Evolutionary conservation across 2,888 invertebrate genomes (phyloP).

Genomic region (Xanthorhoe spadicearia): DNA sequence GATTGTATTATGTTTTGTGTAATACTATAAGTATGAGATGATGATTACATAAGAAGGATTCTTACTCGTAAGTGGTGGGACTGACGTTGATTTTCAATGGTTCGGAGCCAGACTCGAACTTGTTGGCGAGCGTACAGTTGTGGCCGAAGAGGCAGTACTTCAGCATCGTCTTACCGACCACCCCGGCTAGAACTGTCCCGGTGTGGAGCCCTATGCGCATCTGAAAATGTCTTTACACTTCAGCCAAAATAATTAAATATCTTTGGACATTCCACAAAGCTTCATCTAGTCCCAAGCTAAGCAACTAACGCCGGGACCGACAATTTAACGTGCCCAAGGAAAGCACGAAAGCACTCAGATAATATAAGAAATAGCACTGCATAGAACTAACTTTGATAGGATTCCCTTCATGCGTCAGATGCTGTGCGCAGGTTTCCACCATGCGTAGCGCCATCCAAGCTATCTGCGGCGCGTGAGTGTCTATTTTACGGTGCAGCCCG

Average conservation of each 20-base stretch:
- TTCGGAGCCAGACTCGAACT: conserved; percentile 97
- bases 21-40: background rate
- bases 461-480: conserved; percentile 96
- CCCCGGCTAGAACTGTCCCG: conserved; percentile 96
- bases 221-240: conserved; percentile 77
- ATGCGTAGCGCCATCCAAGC: conserved; percentile 98
- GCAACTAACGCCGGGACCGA: no score
- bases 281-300: no score
- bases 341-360: no score
- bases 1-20: no score
- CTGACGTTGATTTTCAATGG: conserved; percentile 96
- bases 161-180: conserved; percentile 97
- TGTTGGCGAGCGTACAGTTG: conserved; percentile 97
- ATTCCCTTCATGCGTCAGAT: conserved; percentile 95
- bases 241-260: no score
- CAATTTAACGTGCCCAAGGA: no score
- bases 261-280: no score
- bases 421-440: conserved; percentile 95
- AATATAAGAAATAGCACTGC: background rate
- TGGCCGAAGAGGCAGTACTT: conserved; percentile 98
- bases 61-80: conserved; percentile 96
- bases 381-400: conserved; percentile 89
- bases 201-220: conserved; percentile 98
- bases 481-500: conserved; percentile 93
- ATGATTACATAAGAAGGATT: conserved; percentile 45